These are phyloP conservation scores for Trissonchulus sp. DNA, from an alignment of 2,888 invertebrate species.

Conservation along the genomic window DNA sequence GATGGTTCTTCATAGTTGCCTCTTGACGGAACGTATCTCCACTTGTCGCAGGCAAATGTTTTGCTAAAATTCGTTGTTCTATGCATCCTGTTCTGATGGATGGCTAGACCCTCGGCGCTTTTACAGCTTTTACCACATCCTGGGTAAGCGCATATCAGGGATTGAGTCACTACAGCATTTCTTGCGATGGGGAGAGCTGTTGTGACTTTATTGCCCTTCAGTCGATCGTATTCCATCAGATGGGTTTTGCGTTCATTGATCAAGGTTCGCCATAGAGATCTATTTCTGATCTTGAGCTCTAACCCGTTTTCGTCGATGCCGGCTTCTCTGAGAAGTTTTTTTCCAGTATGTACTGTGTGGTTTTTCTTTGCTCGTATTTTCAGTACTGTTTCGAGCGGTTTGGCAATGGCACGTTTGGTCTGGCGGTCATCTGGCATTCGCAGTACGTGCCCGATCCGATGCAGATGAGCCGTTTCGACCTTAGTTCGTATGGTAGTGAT, in stretches of 20 bases:
- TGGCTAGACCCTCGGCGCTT: conserved; percentile 5
- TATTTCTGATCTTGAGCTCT: neutral
- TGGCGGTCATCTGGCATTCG: conserved; percentile 6
- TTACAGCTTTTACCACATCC: conserved; percentile 1
- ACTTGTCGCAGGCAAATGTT: conserved; percentile 1
- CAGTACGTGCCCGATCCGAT: conserved; percentile 1
- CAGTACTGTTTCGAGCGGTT: neutral
- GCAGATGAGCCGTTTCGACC: conserved; percentile 1
- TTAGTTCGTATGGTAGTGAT: neutral
- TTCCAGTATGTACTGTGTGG: neutral
- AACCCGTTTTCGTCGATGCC: conserved; percentile 10
- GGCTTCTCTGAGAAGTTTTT: neutral
- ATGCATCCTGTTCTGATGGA: neutral
- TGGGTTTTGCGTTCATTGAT: neutral
- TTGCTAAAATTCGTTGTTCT: neutral
- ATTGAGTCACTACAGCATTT: neutral
- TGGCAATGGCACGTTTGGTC: neutral
- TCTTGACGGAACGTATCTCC: neutral
- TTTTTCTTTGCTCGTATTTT: neutral
- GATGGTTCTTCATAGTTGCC: conserved; percentile 5
- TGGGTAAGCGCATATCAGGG: neutral
- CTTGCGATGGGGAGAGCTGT: neutral
- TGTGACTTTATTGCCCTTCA: neutral
- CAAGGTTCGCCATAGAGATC: neutral
- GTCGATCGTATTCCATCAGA: neutral